phyloP scores from a whole-genome alignment of 1,140 invertebrate genomes.

The Apolygus lucorum region DNA sequence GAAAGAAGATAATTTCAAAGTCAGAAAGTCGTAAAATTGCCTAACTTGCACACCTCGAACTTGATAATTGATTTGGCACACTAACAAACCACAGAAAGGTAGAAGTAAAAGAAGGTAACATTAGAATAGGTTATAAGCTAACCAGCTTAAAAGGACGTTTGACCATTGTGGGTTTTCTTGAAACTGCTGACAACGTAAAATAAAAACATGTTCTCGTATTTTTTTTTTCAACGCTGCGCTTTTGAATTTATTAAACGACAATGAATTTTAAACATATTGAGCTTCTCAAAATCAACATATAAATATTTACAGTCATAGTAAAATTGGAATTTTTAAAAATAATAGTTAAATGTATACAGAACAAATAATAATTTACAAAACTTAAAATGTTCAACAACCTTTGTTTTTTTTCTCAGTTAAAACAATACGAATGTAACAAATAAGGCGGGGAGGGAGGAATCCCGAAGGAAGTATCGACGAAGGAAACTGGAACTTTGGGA shows the following conservation, averaged over 20 bases:
- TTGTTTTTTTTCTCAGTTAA: conserved; percentile 1
- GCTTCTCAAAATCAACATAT: conserved; percentile 8
- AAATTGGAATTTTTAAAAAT: conserved; percentile 2
- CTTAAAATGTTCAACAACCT: not conserved
- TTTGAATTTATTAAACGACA: not conserved
- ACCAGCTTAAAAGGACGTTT: no score
- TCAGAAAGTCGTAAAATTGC: not conserved
- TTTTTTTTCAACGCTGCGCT: not conserved
- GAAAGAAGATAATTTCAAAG: no score
- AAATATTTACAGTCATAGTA: conserved; percentile 4
- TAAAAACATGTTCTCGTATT: not conserved
- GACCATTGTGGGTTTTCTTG: no score
- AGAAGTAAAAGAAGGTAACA: not conserved
- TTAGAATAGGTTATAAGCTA: no score
- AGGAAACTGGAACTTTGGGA: no score
- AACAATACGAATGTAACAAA: not conserved
- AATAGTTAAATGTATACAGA: not conserved
- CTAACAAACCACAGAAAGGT: not conserved
- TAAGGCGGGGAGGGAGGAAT: no score
- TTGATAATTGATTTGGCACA: conserved; percentile 11
- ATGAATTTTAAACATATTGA: not conserved
- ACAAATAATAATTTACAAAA: conserved; percentile 12
- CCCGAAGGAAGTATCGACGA: no score
- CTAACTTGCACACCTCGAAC: no score
- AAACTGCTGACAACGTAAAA: conserved; percentile 4